These are phyloP conservation scores for Nyctibius grandis DNA, from an alignment of 2,797 vertebrate genomes.

Conservation along the genomic window DNA sequence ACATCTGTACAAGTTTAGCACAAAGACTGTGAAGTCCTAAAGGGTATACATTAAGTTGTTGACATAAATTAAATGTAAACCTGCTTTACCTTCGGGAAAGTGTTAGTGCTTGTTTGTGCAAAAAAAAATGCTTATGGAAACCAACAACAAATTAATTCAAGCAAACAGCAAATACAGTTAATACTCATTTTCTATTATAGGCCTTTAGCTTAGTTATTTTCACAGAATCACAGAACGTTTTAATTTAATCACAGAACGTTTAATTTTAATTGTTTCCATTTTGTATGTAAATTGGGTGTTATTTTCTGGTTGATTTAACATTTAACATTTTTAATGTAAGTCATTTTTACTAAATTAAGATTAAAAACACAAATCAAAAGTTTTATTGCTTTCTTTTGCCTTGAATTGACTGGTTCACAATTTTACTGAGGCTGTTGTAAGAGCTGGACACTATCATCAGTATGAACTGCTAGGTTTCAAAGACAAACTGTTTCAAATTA, in stretches of 20 bases:
- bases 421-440: background rate
- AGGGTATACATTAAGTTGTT: background rate
- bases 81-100: constrained; percentile 12
- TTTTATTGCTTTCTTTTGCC: background rate
- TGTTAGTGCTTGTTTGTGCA: background rate
- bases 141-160: background rate
- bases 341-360: background rate
- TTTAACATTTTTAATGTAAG: background rate
- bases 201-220: background rate
- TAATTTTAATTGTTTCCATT: background rate
- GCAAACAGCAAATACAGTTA: background rate
- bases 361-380: background rate
- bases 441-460: background rate
- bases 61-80: background rate
- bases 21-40: background rate
- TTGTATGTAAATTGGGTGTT: background rate
- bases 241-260: too few species aligned
- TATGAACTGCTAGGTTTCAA: background rate
- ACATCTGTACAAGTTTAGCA: background rate
- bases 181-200: background rate
- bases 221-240: too few species aligned
- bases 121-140: background rate
- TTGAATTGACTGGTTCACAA: background rate
- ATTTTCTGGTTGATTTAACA: background rate
- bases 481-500: background rate